Evolutionary conservation across 35 echinoderm and acorn worm species (phyloP).

Genomic region (Stichopus chloronotus): DNA sequence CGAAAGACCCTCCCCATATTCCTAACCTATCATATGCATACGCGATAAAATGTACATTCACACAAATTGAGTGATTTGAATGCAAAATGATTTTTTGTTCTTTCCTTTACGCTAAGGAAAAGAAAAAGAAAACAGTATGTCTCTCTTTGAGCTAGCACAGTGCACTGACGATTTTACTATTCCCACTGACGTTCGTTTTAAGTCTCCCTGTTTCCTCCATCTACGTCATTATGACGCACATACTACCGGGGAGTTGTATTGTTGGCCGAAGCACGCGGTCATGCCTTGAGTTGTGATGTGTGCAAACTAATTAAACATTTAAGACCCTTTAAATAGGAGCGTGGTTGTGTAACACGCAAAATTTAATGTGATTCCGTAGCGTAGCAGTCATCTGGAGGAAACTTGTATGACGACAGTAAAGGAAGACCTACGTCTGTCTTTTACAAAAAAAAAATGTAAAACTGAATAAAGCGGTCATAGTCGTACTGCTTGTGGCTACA

Average conservation of each 20-base stretch:
- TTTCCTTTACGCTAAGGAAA: background rate
- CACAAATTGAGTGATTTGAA: constrained; percentile 46
- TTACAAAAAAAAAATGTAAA: background rate
- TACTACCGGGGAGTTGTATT: background rate
- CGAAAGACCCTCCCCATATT: background rate
- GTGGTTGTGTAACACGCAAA: constrained; percentile 17
- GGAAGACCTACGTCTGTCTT: background rate
- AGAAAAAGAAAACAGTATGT: background rate
- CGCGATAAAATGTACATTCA: background rate
- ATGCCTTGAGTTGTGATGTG: constrained; percentile 30
- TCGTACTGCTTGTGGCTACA: too few relatives aligned
- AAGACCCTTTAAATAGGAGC: constrained; percentile 23
- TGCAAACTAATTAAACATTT: constrained; percentile 57
- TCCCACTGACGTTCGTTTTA: constrained; percentile 28
- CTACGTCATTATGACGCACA: constrained; percentile 53
- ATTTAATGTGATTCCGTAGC: background rate
- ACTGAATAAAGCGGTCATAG: too few relatives aligned
- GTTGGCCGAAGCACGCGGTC: constrained; percentile 18
- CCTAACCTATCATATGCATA: background rate
- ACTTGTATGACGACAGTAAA: background rate
- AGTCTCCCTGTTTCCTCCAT: constrained; percentile 2
- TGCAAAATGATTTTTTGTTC: background rate
- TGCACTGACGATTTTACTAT: constrained; percentile 41
- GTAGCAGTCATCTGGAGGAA: background rate
- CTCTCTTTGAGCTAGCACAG: background rate